Conservation (phyloP, 2,113 vertebrate species). For the Gasterosteus nipponicus region DNA sequence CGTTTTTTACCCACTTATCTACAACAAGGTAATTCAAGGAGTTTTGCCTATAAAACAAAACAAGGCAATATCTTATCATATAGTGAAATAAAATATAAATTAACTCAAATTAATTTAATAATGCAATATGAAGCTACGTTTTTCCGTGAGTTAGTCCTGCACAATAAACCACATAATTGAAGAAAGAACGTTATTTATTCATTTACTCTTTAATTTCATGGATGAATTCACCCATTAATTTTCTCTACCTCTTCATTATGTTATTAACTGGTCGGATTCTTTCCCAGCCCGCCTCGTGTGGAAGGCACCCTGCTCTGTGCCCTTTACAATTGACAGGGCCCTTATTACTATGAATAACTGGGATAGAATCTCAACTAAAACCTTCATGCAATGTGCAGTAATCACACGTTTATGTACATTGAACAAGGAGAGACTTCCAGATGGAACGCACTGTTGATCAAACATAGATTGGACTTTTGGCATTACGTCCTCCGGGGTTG, state of each 20-base stretch:
- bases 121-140: not conserved
- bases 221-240: not conserved
- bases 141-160: not conserved
- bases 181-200: not conserved
- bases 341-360: not conserved
- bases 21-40: not conserved
- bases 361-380: constrained; percentile 6
- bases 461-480: constrained; percentile 41
- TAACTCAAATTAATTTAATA: not conserved
- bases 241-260: not conserved
- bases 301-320: not conserved
- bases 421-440: constrained; percentile 7
- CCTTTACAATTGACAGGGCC: not conserved
- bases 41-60: not conserved
- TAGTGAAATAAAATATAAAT: not conserved
- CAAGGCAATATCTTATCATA: not conserved
- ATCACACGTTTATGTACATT: not conserved
- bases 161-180: not conserved
- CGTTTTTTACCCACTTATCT: not conserved
- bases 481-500: constrained; percentile 39
- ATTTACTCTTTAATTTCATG: constrained; percentile 9
- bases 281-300: not conserved
- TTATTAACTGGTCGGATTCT: not conserved
- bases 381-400: not conserved
- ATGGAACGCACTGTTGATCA: constrained; percentile 42